Percentiles rank a stretch among this genome's conserved stretches.
Evolutionary conservation across 2,113 vertebrate genomes (phyloP).

Genomic region (Calyptommatus sinebrachiatus): DNA sequence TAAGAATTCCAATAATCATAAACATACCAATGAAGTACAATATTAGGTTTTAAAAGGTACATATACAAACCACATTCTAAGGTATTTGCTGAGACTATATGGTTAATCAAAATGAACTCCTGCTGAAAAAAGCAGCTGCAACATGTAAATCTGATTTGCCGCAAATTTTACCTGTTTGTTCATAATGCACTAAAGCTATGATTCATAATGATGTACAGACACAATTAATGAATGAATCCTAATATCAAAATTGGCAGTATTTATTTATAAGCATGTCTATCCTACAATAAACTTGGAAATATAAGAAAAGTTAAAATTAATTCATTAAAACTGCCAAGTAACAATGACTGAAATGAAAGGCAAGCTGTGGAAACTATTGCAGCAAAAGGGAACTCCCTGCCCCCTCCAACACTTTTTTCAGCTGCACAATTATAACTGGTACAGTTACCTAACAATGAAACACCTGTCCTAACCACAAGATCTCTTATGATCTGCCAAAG

Average conservation of each 20-base stretch:
- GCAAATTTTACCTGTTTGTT: background rate
- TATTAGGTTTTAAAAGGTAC: background rate
- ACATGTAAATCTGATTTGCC: background rate
- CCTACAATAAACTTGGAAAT: no score
- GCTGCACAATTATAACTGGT: background rate
- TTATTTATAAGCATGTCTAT: no score
- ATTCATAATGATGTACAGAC: background rate
- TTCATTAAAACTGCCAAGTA: no score
- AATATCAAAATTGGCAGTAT: no score
- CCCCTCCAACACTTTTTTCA: background rate
- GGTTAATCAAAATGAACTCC: background rate
- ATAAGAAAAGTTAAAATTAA: no score
- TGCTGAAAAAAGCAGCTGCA: background rate
- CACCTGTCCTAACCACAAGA: background rate
- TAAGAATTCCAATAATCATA: background rate
- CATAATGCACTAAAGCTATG: background rate
- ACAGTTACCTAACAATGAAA: constrained; percentile 11
- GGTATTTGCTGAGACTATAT: background rate
- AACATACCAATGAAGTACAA: background rate
- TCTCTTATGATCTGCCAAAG: constrained; percentile 2
- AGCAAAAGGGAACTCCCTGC: background rate
- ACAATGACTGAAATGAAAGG: no score
- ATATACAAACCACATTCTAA: background rate
- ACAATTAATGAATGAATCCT: background rate
- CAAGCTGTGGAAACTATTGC: background rate